Evolutionary conservation across 2,797 vertebrate species (phyloP), one percentile per base, ranked within the genome.

Genomic region (Staurois parvus): DNA sequence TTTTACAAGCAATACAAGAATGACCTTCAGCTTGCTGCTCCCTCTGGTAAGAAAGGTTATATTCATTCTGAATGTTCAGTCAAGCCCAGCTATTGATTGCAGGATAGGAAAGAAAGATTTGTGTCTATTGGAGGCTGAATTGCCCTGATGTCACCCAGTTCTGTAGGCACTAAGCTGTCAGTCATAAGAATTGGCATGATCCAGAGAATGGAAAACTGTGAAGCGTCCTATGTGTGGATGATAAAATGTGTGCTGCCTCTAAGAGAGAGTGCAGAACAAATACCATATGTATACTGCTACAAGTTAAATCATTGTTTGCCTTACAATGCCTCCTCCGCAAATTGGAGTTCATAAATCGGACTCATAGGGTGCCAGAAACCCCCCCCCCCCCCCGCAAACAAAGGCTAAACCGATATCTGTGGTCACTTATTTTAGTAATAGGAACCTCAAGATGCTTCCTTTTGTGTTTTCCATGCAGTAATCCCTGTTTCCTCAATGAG

Each of bases 361-460:
- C 52, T 21, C 52, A 21, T 13, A 8, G 52, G 52, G 21, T 59
- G 52, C 52, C 52, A 21, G 21, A 24, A 59, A 8, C n/a, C n/a
- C n/a, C n/a, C n/a, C n/a, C n/a, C n/a, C n/a, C n/a, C n/a, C n/a
- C n/a, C n/a, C 29, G 37, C 21, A 80, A 52, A 77, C 21, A 64
- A 34, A 30, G 3, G 52, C 29, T 12, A 30, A 45, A 12, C 48
- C 56, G 56, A 59, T 28, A 32, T 72, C 68, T 32, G 12, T 8
- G 10, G 10, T 82, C 88, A 88, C 34, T 90, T 85, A 76, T 81
- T 67, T 34, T 75, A 76, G 56, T 29, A 19, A 83, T 15, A 89
- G 85, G 87, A 90, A 85, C 76, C 79, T 88, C 89, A 92, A 89
- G 91, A 89, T 92, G 91, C 88, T 93, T 93, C 91, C 91, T 91